Base-by-base conservation (phyloP, 1,140 invertebrate genomes). In the Ephestia elutella region DNA sequence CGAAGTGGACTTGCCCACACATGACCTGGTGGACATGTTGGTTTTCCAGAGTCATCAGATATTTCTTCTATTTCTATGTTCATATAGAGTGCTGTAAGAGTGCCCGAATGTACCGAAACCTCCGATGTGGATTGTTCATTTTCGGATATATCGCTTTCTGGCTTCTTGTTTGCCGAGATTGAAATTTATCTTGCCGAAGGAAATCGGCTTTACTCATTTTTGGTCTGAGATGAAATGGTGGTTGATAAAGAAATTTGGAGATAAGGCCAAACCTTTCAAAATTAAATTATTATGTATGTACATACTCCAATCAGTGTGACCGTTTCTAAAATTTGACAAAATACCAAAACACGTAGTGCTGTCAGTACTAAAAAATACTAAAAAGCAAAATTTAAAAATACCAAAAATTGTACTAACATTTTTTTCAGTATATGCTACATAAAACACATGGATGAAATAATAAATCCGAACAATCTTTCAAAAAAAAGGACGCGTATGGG, bases 1-100 rank as follows among this genome's bases (percentile, higher is more conserved):
- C 94, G 78, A 95, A 95, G 10, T 92, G n/a, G n/a, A n/a, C 90
- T 51, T 91, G 91, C 54, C 95, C 93, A 0, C 94, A 94, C 93
- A 95, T 95, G 0, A 94, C 80, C 63, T 92, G 86, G 64, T 94
- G 90, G 0, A 95, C 82, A 61, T 92, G 90, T 63, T 93, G 90
- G 19, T 80, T 90, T 73, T 95, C 93, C 20, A 91, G 80, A 66
- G n/a, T 95, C 93, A 17, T 94, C 93, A 18, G 93, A 90, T 1
- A 94, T 90, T 66, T 92, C 91, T 66, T 92, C 91, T n/a, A 94
- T 93, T 73, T 89, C 86, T 88, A 49, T 90, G 87, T 49, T 82
- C 75, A 67, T 91, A 90, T 19, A 84, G n/a, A n/a, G n/a, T n/a
- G n/a, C n/a, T n/a, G n/a, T 86, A 4, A 86, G 87, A 15, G 75